Base-by-base conservation (phyloP, 2,113 vertebrate genomes). In the Aepyceros melampus region DNA sequence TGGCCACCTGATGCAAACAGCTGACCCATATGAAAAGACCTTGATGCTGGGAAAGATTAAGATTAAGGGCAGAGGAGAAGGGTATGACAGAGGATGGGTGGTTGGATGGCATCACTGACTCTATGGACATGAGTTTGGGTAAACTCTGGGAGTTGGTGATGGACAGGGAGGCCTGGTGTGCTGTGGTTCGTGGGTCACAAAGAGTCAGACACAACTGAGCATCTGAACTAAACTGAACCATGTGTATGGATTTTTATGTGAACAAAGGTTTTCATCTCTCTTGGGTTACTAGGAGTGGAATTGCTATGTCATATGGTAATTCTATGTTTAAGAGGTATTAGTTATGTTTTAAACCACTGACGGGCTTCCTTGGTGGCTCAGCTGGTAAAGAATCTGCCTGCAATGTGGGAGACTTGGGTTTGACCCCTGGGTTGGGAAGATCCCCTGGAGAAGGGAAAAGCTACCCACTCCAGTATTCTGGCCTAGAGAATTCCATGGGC, bases 301-400 rank as follows among this genome's bases (percentile, higher is more conserved):
- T 7, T 91, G 53, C 43, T 96, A 53, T 55, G 17, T 96, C 45
- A 67, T 55, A 71, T 45, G 36, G 9, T 84, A 97, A 95, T 8
- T 96, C 49, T 78, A 53, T 31, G 6, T 85, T 96, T 91, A 96
- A n/a, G 21, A 78, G 53, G 31, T 71, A 94, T 92, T 86, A 23
- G 36, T 79, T 87, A 93, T 92, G 81, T 95, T 47, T 90, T 91
- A 97, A 96, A 91, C 27, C 53, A 93, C 55, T 56, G 9, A 71
- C 36, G 67, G 67, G 67, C 21, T 71, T 71, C 67, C n/a, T n/a
- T 40, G 19, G n/a, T 71, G 67, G n/a, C n/a, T 71, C 67, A 71
- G n/a, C n/a, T 71, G 67, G n/a, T 71, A 71, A 71, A 71, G n/a
- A 40, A 71, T 74, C n/a, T 0, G 0, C n/a, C 67, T 74, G n/a